Base-by-base conservation (phyloP, 2,888 invertebrate genomes). In the Eupithecia exiguata region DNA sequence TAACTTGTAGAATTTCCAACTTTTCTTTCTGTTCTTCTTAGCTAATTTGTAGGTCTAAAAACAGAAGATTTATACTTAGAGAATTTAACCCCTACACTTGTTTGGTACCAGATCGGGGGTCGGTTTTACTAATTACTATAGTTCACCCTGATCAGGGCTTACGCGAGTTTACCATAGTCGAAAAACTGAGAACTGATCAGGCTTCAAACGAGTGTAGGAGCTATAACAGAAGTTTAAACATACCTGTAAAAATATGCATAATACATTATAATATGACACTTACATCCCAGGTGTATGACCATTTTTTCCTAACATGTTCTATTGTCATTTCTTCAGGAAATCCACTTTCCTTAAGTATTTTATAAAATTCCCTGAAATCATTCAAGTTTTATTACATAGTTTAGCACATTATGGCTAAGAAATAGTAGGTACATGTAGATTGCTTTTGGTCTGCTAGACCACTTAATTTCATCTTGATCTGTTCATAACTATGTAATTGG, bases 251-350 rank as follows among this genome's bases (percentile, higher is more conserved):
- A 12, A 58, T 5, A 1, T 21, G 21, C 4, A 53, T 49, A 53
- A 12, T 1, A 16, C 14, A 18, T 18, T 5, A 25, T 1, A 30
- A 4, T 3, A 12, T 21, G 12, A 25, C 25, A 90, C 93, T 91
- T 85, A 94, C 94, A 87, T 94, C 94, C 88, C 91, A 93, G 65
- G 90, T 92, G 72, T 93, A 93, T 38, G 89, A 88, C 94, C 94
- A 95, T 78, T 94, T 95, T 79, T 93, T 94, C 68, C 94, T 88
- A 2, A 94, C 89, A 86, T 93, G 92, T 43, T 88, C 88, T 36
- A 94, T 77, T 18, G 92, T 91, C 88, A 94, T 92, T 78, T 92
- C 89, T 77, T 86, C 83, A 35, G 95, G 94, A 79, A 94, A 95
- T 25, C 93, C 94, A 86, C 91, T 91, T 53, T 92, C 86, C 68